Base-by-base conservation (phyloP, 1,140 invertebrate species). In the Vanessa tameamea region DNA sequence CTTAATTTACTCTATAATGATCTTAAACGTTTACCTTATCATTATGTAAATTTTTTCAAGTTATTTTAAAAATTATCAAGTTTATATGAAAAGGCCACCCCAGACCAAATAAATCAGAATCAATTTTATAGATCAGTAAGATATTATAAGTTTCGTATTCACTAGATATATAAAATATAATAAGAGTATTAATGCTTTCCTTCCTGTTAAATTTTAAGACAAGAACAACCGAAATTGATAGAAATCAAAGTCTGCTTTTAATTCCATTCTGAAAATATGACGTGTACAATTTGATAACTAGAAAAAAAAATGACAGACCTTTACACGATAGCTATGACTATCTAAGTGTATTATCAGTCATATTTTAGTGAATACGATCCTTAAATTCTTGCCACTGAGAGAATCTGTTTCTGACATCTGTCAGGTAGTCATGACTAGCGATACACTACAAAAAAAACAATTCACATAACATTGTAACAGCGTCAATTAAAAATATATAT, bases 301-400 rank as follows among this genome's bases (percentile, higher is more conserved):
- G 11, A 14, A 50, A 14, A 50, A 14, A 20, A 20, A 20, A 20
- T 20, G 20, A 20, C 20, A 20, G 20, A 20, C 20, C 20, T 20
- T 20, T 20, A 20, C 48, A 51, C n/a, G 4, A 51, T 51, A 15
- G 5, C 48, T 15, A 51, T n/a, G 37, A 43, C 1, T 43, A 43
- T 1, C 9, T 43, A 43, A 9, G 37, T 43, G 8, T 5, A 9
- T 9, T 43, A 3, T 3, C 37, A 43, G 14, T 51, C n/a, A 51
- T n/a, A n/a, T 16, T 64, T 55, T n/a, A 73, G 71, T 65, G 47
- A 61, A 75, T 71, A 67, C 50, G 64, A 65, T 55, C 55, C 69
- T 71, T 67, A 55, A 70, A 43, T 43, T 43, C 37, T 11, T 1
- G 37, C 37, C 37, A 6, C 37, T 43, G 37, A 43, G 37, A 43